Evolutionary conservation across 2,797 vertebrate genomes (phyloP).

Genomic region (Zalophus californianus): DNA sequence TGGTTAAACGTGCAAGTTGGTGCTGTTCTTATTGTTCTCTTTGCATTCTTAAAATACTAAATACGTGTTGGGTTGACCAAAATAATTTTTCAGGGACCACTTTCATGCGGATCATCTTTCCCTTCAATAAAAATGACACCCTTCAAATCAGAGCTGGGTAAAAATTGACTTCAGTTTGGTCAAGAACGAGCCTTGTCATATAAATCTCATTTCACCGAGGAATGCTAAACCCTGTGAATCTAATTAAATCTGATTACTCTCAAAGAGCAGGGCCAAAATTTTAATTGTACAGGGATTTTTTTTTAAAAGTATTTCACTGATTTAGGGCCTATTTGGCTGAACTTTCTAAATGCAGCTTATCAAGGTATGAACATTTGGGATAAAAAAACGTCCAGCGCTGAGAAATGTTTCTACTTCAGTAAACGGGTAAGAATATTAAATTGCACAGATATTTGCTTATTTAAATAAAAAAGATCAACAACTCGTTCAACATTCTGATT

Average conservation of each 20-base stretch:
- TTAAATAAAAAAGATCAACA: constrained; percentile 51
- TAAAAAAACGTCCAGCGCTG: background rate
- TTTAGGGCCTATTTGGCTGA: background rate
- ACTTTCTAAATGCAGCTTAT: constrained; percentile 24
- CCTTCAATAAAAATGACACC: background rate
- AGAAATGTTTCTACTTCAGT: constrained; percentile 10
- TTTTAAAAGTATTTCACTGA: background rate
- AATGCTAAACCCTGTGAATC: background rate
- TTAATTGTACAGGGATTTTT: background rate
- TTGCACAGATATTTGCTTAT: background rate
- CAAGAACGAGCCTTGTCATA: constrained; percentile 33
- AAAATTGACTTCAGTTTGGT: constrained; percentile 5
- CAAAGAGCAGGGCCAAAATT: background rate
- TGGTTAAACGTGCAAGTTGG: background rate
- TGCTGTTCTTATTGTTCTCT: background rate
- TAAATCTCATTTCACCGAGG: background rate
- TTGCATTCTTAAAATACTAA: constrained; percentile 10
- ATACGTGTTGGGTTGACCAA: background rate
- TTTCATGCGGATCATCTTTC: background rate
- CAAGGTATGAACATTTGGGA: background rate
- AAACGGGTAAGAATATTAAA: constrained; percentile 14
- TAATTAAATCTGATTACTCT: constrained; percentile 5
- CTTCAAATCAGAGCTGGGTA: background rate
- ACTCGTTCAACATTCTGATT: background rate
- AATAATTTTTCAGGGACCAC: background rate